Conservation (phyloP, 2,113 vertebrate genomes). For the Blennius ocellaris region DNA sequence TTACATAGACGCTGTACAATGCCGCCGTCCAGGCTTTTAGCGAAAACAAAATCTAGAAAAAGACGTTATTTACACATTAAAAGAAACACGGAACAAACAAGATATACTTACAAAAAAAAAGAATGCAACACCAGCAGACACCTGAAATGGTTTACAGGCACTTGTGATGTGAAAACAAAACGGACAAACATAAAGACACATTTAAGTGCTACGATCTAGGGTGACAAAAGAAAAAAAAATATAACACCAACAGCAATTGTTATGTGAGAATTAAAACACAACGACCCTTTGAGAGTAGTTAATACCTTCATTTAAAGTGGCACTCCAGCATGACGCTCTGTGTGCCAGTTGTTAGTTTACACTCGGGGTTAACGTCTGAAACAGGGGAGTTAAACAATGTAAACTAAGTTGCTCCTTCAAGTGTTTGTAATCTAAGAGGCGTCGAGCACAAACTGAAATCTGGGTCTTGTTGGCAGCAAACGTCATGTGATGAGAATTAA, state of each 20-base stretch:
- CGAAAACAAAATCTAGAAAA: constrained; percentile 51
- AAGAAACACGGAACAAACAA: constrained; percentile 27
- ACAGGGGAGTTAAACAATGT: constrained; percentile 13
- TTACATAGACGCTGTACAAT: constrained; percentile 44
- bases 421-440: neutral
- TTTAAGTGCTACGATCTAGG: constrained; percentile 74
- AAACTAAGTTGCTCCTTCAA: constrained; percentile 51
- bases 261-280: constrained; percentile 51
- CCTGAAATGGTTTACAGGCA: constrained; percentile 76
- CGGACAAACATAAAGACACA: constrained; percentile 51
- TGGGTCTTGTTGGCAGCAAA: neutral
- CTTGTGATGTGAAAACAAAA: constrained; percentile 69
- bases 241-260: constrained; percentile 49
- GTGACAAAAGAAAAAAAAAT: constrained; percentile 33
- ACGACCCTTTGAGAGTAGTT: constrained; percentile 37
- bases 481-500: neutral
- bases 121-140: constrained; percentile 58
- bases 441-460: neutral
- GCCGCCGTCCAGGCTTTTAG: constrained; percentile 33
- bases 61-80: constrained; percentile 61
- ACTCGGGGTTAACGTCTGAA: constrained; percentile 21
- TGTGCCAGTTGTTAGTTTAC: constrained; percentile 31
- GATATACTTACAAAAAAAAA: constrained; percentile 40
- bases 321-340: constrained; percentile 44
- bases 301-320: constrained; percentile 80